Evolutionary conservation across 2,888 invertebrate species (phyloP).

Genomic region (Dioctria rufipes): DNA sequence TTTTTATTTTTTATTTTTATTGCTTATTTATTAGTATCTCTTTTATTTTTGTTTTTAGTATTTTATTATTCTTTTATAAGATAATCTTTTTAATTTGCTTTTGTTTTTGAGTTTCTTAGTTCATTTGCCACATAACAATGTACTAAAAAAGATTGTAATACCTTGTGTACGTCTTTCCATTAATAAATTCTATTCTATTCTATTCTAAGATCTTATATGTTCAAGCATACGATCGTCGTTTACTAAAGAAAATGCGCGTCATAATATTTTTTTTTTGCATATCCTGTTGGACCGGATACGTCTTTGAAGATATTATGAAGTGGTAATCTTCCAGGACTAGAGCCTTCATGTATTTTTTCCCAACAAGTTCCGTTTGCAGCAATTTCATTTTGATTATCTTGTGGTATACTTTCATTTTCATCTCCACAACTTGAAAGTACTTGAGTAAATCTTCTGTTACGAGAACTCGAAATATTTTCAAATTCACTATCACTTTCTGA

Average conservation of each 20-base stretch:
- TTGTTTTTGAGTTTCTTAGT: too few species aligned
- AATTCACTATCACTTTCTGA: constrained; percentile 21
- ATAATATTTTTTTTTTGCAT: constrained; percentile 1
- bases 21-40: too few species aligned
- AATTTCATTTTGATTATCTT: constrained; percentile 12
- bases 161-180: too few species aligned
- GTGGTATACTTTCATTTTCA: not conserved
- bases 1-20: too few species aligned
- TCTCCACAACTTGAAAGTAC: constrained; percentile 23
- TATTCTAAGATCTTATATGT: too few species aligned
- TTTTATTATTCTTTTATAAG: too few species aligned
- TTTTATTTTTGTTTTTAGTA: too few species aligned
- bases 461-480: constrained; percentile 5
- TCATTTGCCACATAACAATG: too few species aligned
- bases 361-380: not conserved
- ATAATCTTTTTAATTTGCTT: too few species aligned
- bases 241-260: constrained; percentile 27
- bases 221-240: constrained; percentile 8
- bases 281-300: not conserved
- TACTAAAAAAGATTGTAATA: too few species aligned
- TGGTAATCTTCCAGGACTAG: constrained; percentile 7
- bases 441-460: constrained; percentile 9
- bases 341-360: not conserved
- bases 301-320: not conserved
- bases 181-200: too few species aligned